Evolutionary conservation across 2,888 invertebrate genomes (phyloP).

Genomic region (Andrena fulva): DNA sequence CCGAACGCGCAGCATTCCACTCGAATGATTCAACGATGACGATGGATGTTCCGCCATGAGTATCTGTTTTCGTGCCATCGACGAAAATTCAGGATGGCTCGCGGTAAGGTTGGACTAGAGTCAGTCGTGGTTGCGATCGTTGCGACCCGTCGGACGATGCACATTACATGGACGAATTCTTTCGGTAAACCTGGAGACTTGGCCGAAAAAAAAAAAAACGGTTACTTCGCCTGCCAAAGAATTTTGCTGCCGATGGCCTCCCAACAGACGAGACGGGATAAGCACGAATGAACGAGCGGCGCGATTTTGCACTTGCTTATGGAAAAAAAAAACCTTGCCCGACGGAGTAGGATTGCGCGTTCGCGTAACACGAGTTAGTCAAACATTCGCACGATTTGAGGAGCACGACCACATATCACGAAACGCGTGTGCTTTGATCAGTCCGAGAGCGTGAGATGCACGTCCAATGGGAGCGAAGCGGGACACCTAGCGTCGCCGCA

Average conservation of each 20-base stretch:
- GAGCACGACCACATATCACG: slow-evolving; percentile 70
- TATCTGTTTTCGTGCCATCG: slow-evolving; percentile 19
- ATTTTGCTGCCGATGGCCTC: slow-evolving; percentile 5
- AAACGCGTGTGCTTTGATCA: slow-evolving; percentile 64
- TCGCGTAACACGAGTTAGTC: slow-evolving; percentile 37
- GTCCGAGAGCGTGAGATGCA: slow-evolving; percentile 64
- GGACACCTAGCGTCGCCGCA: slow-evolving; percentile 51
- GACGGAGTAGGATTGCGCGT: slow-evolving; percentile 34
- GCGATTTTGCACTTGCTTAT: slow-evolving; percentile 8
- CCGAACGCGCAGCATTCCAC: slow-evolving; percentile 51
- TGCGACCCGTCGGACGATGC: slow-evolving; percentile 25
- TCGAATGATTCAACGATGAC: slow-evolving; percentile 28
- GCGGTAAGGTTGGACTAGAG: slow-evolving; percentile 63
- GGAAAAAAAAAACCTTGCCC: background rate
- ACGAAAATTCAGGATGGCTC: slow-evolving; percentile 24
- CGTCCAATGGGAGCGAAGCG: slow-evolving; percentile 53
- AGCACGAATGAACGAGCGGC: background rate
- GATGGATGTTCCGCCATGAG: slow-evolving; percentile 18
- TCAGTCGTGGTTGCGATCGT: slow-evolving; percentile 47
- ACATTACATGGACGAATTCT: slow-evolving; percentile 53
- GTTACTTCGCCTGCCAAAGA: background rate
- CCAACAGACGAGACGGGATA: background rate
- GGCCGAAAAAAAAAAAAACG: background rate
- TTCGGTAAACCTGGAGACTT: slow-evolving; percentile 11
- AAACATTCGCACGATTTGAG: slow-evolving; percentile 42